Percentiles rank a stretch among this genome's conserved stretches.
Evolutionary conservation across 1,140 invertebrate species (phyloP).

Genomic region (Brachionus paranguensis): DNA sequence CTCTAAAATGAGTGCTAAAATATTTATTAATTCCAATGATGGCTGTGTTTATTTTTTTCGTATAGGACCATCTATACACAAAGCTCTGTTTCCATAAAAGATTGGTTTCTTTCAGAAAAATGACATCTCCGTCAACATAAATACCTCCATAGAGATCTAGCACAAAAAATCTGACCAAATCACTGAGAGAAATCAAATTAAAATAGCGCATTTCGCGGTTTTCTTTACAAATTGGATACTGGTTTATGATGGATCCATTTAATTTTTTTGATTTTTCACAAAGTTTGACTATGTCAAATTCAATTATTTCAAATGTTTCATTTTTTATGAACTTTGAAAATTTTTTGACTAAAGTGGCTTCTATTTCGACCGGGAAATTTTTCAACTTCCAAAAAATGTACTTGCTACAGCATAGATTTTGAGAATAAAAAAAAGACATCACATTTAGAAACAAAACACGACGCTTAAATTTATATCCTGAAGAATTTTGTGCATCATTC

Average conservation of each 20-base stretch:
- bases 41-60: neutral
- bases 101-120: neutral
- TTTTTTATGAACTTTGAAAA: neutral
- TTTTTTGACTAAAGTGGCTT: neutral
- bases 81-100: slow-evolving; percentile 11
- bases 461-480: neutral
- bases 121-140: slow-evolving; percentile 27
- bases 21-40: slow-evolving; percentile 33
- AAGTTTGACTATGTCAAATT: neutral
- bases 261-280: neutral
- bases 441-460: slow-evolving; percentile 2
- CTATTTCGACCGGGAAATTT: neutral
- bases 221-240: neutral
- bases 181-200: neutral
- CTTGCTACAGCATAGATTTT: slow-evolving; percentile 19
- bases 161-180: slow-evolving; percentile 1
- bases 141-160: slow-evolving; percentile 26
- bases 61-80: slow-evolving; percentile 34
- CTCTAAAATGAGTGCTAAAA: neutral
- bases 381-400: slow-evolving; percentile 29
- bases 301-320: neutral
- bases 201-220: neutral
- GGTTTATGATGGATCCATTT: neutral
- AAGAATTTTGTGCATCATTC: neutral
- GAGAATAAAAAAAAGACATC: slow-evolving; percentile 20